A percentile compares a stretch with the other conserved stretches of the same genome.
phyloP scores from a whole-genome alignment of 2,797 vertebrate species.

The Sarcophilus harrisii region DNA sequence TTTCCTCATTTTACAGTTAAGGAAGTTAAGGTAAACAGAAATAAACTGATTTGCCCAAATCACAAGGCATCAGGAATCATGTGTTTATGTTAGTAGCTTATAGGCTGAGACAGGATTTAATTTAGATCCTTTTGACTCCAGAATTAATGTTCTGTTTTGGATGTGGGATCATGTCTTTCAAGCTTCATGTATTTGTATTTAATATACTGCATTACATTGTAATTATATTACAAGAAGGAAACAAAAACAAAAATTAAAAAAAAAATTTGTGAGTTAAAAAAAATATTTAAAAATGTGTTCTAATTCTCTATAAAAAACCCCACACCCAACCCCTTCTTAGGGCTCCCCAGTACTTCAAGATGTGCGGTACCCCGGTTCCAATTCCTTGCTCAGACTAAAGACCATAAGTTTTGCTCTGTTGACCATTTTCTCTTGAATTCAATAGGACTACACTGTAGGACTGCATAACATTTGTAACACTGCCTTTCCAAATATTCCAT shows the following conservation, averaged over 20 bases:
- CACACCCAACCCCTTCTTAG: not conserved
- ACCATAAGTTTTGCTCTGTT: not conserved
- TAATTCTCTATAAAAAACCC: not conserved
- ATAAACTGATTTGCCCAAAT: not conserved
- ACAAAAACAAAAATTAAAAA: not conserved
- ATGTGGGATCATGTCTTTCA: not conserved
- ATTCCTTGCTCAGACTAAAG: not conserved
- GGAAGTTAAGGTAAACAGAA: not conserved
- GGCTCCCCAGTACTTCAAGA: not conserved
- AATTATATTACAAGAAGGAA: not conserved
- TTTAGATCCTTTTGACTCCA: not conserved
- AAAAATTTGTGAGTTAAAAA: not conserved
- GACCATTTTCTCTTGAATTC: not conserved
- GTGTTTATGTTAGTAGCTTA: not conserved
- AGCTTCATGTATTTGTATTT: not conserved
- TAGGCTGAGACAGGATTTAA: not conserved
- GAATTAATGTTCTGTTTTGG: not conserved
- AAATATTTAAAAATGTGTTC: not conserved
- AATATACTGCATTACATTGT: not conserved
- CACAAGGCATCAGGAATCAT: not conserved
- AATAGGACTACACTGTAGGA: not conserved
- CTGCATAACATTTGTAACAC: not conserved
- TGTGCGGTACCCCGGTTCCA: not conserved
- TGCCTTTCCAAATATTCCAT: not conserved
- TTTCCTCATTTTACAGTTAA: not conserved